Conservation (phyloP, 2,113 vertebrate genomes). For the Mesocricetus auratus region DNA sequence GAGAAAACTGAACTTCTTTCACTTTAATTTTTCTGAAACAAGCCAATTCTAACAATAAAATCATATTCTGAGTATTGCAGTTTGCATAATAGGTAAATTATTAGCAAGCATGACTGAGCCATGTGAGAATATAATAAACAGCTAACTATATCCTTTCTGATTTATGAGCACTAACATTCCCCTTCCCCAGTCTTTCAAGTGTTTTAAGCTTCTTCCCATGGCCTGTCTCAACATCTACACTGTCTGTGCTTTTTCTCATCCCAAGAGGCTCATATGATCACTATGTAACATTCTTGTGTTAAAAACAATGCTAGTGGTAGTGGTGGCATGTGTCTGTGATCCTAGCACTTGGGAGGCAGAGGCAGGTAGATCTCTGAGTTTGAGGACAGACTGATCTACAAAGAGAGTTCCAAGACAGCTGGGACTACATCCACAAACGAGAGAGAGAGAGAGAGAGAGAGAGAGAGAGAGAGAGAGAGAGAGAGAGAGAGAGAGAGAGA, state of each 20-base stretch:
- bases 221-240: background rate
- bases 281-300: background rate
- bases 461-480: no score
- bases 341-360: background rate
- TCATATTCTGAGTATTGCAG: background rate
- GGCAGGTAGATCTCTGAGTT: background rate
- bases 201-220: background rate
- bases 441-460: no score
- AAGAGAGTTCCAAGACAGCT: background rate
- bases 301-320: background rate
- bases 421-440: background rate
- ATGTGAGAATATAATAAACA: background rate
- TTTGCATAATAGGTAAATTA: conserved; percentile 9
- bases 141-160: background rate
- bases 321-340: background rate
- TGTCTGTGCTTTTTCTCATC: background rate
- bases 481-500: no score
- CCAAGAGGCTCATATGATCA: background rate
- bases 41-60: background rate
- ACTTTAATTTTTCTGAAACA: background rate
- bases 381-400: background rate
- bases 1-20: background rate
- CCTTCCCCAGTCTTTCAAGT: background rate
- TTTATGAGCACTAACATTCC: background rate
- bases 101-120: background rate